Percentiles rank a stretch among this genome's conserved stretches.
phyloP scores from a whole-genome alignment of 2,797 vertebrate genomes.

The Enteromius viviparus region DNA sequence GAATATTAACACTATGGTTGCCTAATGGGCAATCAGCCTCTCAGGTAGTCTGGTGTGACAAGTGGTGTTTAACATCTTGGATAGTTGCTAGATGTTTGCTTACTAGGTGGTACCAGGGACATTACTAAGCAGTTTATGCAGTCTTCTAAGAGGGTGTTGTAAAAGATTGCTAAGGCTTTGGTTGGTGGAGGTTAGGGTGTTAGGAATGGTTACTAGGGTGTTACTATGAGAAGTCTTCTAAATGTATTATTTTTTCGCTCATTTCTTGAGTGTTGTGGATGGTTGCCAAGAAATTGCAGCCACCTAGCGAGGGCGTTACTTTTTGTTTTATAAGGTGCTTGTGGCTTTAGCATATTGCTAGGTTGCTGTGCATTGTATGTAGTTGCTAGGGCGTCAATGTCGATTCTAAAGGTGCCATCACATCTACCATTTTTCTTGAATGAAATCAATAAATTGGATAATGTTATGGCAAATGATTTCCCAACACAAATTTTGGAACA shows the following conservation, averaged over 20 bases:
- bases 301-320: neutral
- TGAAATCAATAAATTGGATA: neutral
- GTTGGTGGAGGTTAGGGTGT: neutral
- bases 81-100: neutral
- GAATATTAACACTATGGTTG: slow-evolving; percentile 45
- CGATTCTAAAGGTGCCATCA: neutral
- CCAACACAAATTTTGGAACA: neutral
- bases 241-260: too few relatives aligned
- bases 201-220: neutral
- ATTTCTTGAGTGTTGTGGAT: neutral
- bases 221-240: neutral
- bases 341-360: neutral
- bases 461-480: neutral
- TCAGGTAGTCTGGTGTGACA: slow-evolving; percentile 20
- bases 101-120: neutral
- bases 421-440: neutral
- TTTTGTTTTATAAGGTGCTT: neutral
- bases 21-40: slow-evolving; percentile 45
- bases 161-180: neutral
- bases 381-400: neutral
- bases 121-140: neutral
- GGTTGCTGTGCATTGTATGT: neutral
- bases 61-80: neutral
- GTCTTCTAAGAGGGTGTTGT: neutral
- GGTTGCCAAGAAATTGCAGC: neutral